Evolutionary conservation across 2,888 invertebrate species (phyloP).

Genomic region (Chouioia cunea): DNA sequence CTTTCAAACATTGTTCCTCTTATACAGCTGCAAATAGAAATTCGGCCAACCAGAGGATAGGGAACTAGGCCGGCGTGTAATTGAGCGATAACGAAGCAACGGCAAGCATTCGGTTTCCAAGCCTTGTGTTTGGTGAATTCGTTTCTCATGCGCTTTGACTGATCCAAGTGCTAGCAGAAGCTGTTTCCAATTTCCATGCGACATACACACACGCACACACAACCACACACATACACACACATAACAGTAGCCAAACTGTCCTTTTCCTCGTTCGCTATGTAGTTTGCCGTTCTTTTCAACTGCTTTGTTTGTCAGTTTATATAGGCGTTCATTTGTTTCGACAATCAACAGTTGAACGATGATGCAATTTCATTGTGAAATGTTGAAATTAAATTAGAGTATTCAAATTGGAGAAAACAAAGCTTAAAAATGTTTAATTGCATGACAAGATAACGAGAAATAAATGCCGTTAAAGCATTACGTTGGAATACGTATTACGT

Average conservation of each 20-base stretch:
- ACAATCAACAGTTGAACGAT: too few species aligned
- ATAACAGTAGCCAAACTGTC: background rate
- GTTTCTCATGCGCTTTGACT: slow-evolving; percentile 9
- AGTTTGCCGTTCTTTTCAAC: slow-evolving; percentile 17
- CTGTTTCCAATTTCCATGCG: slow-evolving; percentile 17
- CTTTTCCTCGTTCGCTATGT: slow-evolving; percentile 28
- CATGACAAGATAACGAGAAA: too few species aligned
- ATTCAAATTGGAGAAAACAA: too few species aligned
- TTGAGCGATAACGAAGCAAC: slow-evolving; percentile 20
- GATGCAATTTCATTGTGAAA: too few species aligned
- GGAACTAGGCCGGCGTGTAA: slow-evolving; percentile 4
- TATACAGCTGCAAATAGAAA: too few species aligned
- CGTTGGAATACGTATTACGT: too few species aligned
- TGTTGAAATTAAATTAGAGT: too few species aligned
- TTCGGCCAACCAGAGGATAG: too few species aligned
- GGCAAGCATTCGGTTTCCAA: background rate
- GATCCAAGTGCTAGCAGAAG: slow-evolving; percentile 17
- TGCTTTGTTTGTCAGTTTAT: too few species aligned
- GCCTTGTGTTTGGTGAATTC: slow-evolving; percentile 27
- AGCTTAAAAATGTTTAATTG: too few species aligned
- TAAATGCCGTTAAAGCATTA: too few species aligned
- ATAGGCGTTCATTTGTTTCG: too few species aligned
- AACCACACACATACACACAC: background rate
- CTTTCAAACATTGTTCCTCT: slow-evolving; percentile 8
- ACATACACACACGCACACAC: background rate